Evolutionary conservation across 2,113 vertebrate species (phyloP).

Genomic region (Saimiri boliviensis): DNA sequence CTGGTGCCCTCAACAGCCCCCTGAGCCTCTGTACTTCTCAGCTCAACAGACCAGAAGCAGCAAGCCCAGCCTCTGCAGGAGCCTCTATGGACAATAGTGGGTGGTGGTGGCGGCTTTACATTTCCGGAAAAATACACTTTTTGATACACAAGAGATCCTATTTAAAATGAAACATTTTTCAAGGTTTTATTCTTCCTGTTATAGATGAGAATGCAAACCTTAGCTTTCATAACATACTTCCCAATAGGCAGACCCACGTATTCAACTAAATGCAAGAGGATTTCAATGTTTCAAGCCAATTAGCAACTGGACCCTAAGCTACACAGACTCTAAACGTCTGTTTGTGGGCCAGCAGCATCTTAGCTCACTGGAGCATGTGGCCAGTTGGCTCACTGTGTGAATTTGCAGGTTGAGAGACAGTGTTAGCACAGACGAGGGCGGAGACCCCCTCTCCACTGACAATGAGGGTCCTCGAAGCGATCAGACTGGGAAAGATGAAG

Average conservation of each 20-base stretch:
- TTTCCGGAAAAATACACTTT: not conserved
- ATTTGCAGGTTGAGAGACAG: not conserved
- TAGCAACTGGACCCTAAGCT: not conserved
- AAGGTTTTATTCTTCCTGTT: not conserved
- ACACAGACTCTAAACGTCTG: not conserved
- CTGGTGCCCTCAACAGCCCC: not conserved
- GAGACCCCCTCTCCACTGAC: too few species aligned
- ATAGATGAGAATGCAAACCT: not conserved
- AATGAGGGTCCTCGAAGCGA: not conserved
- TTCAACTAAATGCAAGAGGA: not conserved
- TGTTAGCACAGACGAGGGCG: not conserved
- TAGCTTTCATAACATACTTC: not conserved
- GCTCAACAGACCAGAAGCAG: not conserved
- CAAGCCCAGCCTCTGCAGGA: not conserved
- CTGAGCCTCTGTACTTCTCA: not conserved
- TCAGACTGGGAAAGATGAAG: accelerated
- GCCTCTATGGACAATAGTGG: not conserved
- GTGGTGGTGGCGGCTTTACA: too few species aligned
- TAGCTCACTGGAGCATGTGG: not conserved
- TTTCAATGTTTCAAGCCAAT: not conserved
- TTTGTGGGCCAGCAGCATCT: too few species aligned
- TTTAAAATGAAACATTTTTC: not conserved
- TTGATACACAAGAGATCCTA: not conserved
- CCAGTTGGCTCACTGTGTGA: not conserved
- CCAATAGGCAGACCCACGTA: not conserved